phyloP scores from a whole-genome alignment of 1,140 invertebrate genomes.

The Microplitis mediator region DNA sequence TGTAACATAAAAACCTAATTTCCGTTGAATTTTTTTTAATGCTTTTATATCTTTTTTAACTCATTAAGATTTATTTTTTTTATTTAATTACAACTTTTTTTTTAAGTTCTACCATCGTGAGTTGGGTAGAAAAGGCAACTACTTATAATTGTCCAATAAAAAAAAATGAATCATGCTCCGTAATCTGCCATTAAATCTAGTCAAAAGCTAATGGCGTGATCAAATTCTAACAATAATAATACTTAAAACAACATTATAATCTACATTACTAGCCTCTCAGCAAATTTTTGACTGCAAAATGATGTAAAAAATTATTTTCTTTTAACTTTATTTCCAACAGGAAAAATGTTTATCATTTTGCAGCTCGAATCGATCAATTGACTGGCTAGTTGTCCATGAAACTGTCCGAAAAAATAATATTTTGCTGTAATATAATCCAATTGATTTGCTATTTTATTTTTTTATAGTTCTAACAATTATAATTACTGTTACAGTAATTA shows the following conservation, averaged over 20 bases:
- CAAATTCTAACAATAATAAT: neutral
- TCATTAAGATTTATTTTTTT: conserved; percentile 1
- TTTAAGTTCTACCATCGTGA: conserved; percentile 2
- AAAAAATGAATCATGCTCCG: neutral
- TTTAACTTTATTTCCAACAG: too few species aligned
- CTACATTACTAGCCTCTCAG: conserved; percentile 15
- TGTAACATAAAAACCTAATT: conserved; percentile 56
- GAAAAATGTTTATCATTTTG: too few species aligned
- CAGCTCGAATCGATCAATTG: conserved; percentile 7
- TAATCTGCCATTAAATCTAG: too few species aligned
- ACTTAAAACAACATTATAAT: conserved; percentile 9
- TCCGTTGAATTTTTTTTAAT: conserved; percentile 18
- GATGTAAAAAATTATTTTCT: neutral
- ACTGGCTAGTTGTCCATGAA: neutral
- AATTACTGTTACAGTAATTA: conserved; percentile 16
- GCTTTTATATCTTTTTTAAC: conserved; percentile 16
- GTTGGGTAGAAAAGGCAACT: neutral
- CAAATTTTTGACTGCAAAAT: conserved; percentile 6
- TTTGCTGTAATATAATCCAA: too few species aligned
- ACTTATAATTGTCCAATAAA: neutral
- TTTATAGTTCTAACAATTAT: conserved; percentile 14
- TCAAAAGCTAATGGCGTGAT: too few species aligned
- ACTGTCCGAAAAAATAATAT: neutral
- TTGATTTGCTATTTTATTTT: neutral
- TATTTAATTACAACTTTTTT: neutral